Conservation (phyloP, 1,140 invertebrate genomes). For the Neodiprion virginianus region DNA sequence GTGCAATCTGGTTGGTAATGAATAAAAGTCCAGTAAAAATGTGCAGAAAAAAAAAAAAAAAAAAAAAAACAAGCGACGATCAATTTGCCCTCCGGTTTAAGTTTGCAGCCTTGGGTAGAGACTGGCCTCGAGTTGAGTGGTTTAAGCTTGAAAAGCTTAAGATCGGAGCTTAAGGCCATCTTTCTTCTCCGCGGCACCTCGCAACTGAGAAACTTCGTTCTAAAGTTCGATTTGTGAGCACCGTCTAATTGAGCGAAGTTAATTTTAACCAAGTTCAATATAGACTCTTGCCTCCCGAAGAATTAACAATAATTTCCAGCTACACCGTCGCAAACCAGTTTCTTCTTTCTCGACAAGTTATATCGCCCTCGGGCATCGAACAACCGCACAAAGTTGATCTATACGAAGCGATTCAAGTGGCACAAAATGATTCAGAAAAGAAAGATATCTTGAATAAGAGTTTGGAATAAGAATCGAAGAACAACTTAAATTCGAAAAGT, state of each 20-base stretch:
- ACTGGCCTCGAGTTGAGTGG: constrained; percentile 31
- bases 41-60: constrained; percentile 22
- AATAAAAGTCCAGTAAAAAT: constrained; percentile 21
- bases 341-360: too few relatives aligned
- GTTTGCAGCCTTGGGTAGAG: constrained; percentile 17
- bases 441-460: too few relatives aligned
- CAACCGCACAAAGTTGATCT: too few relatives aligned
- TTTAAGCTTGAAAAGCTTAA: constrained; percentile 36
- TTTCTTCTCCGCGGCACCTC: background rate
- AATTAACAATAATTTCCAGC: background rate
- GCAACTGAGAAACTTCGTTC: constrained; percentile 24
- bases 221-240: constrained; percentile 38
- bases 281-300: background rate
- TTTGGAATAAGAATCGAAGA: too few relatives aligned
- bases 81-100: constrained; percentile 34
- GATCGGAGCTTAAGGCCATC: constrained; percentile 17
- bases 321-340: too few relatives aligned
- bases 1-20: background rate
- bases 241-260: constrained; percentile 47
- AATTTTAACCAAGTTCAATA: constrained; percentile 43
- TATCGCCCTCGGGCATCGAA: too few relatives aligned
- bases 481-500: too few relatives aligned
- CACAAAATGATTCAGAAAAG: too few relatives aligned
- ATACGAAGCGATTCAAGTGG: too few relatives aligned
- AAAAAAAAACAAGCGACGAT: constrained; percentile 22